Conservation (phyloP, 2,888 invertebrate genomes). For the Chorisops tibialis region DNA sequence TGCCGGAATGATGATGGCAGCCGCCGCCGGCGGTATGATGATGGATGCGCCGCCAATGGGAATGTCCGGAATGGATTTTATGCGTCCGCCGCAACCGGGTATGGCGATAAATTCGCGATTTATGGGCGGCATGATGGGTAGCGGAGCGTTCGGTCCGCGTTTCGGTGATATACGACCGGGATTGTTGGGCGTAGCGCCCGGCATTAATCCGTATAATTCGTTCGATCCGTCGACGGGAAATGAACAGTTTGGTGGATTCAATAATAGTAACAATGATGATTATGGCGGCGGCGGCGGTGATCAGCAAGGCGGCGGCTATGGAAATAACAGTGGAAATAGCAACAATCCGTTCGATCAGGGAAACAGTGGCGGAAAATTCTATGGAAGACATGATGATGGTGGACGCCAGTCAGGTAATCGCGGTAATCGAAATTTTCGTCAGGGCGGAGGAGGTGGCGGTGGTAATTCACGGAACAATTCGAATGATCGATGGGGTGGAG, state of each 20-base stretch:
- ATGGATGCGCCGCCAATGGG: not conserved
- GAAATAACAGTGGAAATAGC: constrained; percentile 54
- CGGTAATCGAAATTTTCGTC: constrained; percentile 18
- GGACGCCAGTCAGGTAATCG: constrained; percentile 9
- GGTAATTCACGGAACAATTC: constrained; percentile 12
- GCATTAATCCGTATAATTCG: constrained; percentile 42
- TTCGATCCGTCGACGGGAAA: constrained; percentile 54
- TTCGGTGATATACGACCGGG: constrained; percentile 56
- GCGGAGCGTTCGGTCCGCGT: constrained; percentile 24
- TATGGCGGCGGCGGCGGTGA: constrained; percentile 50
- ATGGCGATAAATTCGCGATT: constrained; percentile 2
- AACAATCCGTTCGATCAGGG: constrained; percentile 36
- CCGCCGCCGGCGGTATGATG: not conserved
- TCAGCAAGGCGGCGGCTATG: constrained; percentile 43
- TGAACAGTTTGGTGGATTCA: constrained; percentile 35
- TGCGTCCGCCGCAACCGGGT: not conserved
- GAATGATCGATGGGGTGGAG: constrained; percentile 18
- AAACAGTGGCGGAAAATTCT: not conserved
- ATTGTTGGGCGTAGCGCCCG: constrained; percentile 58
- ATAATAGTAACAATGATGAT: constrained; percentile 53
- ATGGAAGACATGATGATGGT: not conserved
- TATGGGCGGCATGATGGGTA: not conserved
- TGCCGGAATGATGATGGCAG: not conserved
- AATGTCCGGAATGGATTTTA: constrained; percentile 2
- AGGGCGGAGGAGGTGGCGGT: constrained; percentile 11